Percentiles rank a stretch among this genome's conserved stretches.
Conservation (phyloP, 2,113 vertebrate genomes). For the Pheucticus melanocephalus region DNA sequence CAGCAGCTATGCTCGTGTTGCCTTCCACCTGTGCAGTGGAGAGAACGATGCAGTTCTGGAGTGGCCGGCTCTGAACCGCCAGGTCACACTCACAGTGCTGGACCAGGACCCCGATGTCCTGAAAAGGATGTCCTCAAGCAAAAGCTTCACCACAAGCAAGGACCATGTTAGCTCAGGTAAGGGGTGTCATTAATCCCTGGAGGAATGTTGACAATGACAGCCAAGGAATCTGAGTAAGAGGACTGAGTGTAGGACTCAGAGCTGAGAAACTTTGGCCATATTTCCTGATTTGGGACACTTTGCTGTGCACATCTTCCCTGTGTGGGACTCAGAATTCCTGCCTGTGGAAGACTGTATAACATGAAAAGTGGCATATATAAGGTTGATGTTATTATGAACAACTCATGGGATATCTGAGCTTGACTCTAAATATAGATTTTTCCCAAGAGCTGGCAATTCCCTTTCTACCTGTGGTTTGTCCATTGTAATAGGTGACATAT, state of each 20-base stretch:
- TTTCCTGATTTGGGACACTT: not conserved
- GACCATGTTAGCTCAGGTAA: not conserved
- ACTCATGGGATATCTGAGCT: not conserved
- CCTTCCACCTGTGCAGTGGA: conserved; percentile 85
- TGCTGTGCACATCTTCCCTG: not conserved
- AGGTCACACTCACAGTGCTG: conserved; percentile 80
- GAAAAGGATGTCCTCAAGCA: conserved; percentile 85
- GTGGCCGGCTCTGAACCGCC: conserved; percentile 87
- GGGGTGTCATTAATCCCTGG: not conserved
- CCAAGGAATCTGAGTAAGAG: not conserved
- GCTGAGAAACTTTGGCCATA: not conserved
- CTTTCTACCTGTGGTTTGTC: not conserved
- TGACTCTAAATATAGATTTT: not conserved
- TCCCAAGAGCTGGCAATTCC: not conserved
- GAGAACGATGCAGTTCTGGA: conserved; percentile 83
- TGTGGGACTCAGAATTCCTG: not conserved
- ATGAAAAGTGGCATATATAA: not conserved
- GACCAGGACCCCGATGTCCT: conserved; percentile 84
- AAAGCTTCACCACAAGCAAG: conserved; percentile 80
- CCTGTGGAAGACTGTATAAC: not conserved
- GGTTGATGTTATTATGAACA: not conserved
- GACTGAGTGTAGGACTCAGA: not conserved
- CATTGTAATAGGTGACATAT: not conserved
- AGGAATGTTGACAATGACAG: not conserved
- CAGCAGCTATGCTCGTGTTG: conserved; percentile 64